A percentile compares a stretch with the other conserved stretches of the same genome.
Evolutionary conservation across 2,113 vertebrate species (phyloP).

Genomic region (Malurus elegans): DNA sequence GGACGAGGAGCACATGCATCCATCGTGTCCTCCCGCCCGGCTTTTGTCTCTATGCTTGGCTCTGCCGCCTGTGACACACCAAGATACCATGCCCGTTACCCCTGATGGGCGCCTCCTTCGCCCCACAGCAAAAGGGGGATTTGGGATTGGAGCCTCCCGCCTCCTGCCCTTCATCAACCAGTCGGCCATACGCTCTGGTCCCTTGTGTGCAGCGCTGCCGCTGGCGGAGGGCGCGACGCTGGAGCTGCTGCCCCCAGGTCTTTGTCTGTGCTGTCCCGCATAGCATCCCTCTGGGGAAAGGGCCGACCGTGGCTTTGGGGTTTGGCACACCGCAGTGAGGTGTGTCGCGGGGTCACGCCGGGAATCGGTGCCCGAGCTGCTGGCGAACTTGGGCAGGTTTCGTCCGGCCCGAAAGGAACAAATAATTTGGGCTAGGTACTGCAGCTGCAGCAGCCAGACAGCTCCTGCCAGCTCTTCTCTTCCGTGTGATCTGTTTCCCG

Average conservation of each 20-base stretch:
- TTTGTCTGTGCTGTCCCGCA: slow-evolving; percentile 34
- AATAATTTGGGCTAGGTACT: background rate
- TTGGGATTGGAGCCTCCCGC: background rate
- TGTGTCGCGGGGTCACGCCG: background rate
- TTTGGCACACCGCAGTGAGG: background rate
- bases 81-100: accelerated
- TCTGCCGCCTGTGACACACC: background rate
- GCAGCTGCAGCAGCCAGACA: background rate
- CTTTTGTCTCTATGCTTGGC: background rate
- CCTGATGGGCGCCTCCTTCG: background rate
- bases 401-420: background rate
- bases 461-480: background rate
- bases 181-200: background rate
- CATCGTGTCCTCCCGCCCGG: background rate
- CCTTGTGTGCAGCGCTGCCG: background rate
- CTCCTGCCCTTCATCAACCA: background rate
- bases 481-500: background rate
- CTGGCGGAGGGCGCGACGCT: background rate
- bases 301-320: background rate
- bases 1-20: background rate
- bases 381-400: background rate
- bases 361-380: background rate
- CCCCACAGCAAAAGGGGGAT: background rate
- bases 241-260: background rate
- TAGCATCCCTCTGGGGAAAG: background rate